Evolutionary conservation across 2,888 invertebrate species (phyloP).

Genomic region (Drosophila monieri): DNA sequence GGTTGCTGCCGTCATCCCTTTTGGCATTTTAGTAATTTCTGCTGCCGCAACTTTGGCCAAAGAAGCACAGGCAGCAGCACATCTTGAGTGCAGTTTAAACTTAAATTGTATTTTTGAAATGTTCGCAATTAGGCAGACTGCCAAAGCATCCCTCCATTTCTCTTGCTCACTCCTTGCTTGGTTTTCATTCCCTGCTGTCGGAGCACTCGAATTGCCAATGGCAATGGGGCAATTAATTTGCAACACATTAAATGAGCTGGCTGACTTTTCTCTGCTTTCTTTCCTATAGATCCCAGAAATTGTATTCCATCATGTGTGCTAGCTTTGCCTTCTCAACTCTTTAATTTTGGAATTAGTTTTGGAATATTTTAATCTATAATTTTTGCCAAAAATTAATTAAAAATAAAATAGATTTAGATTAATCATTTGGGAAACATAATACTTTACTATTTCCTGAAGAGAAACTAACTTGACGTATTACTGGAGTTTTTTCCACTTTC

Average conservation of each 20-base stretch:
- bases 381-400: no score
- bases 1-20: constrained; percentile 51
- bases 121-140: constrained; percentile 80
- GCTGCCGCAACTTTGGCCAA: constrained; percentile 65
- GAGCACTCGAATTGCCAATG: constrained; percentile 65
- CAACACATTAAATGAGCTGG: constrained; percentile 75
- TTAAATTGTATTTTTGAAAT: constrained; percentile 80
- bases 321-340: background rate
- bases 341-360: background rate
- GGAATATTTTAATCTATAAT: background rate
- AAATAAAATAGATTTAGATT: no score
- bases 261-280: constrained; percentile 40
- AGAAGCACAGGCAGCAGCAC: constrained; percentile 43
- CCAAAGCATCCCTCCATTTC: constrained; percentile 55
- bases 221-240: constrained; percentile 76
- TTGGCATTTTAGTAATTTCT: constrained; percentile 69
- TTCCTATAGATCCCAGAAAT: constrained; percentile 22
- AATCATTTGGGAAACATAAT: background rate
- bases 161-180: background rate
- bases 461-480: background rate
- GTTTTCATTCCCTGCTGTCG: constrained; percentile 26
- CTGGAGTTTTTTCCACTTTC: constrained; percentile 8
- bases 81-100: constrained; percentile 80
- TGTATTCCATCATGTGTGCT: constrained; percentile 31
- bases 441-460: background rate